Percentiles rank a stretch among this genome's conserved stretches.
These are phyloP conservation scores for Blera fallax DNA, from an alignment of 2,888 invertebrate genomes.

Conservation along the genomic window DNA sequence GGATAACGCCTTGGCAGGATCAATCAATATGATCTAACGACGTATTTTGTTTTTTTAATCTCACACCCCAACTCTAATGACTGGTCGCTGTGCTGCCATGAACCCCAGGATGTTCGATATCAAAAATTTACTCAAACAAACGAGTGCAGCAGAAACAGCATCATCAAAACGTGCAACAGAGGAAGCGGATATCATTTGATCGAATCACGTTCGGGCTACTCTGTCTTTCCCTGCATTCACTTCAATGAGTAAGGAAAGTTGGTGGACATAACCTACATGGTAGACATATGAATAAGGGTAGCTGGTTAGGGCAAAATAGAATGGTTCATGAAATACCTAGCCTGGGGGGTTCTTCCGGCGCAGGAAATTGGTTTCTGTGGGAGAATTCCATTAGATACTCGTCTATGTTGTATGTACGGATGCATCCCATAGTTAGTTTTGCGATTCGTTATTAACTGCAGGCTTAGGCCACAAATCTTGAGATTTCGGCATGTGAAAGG, in stretches of 20 bases:
- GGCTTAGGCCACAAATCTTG: too few relatives aligned
- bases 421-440: neutral
- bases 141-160: conserved; percentile 5
- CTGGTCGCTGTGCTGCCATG: neutral
- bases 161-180: conserved; percentile 28
- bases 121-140: conserved; percentile 41
- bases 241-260: conserved; percentile 32
- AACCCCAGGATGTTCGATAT: conserved; percentile 33
- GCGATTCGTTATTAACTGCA: too few relatives aligned
- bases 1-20: too few relatives aligned
- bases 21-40: conserved; percentile 53
- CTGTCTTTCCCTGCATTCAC: too few relatives aligned
- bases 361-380: conserved; percentile 7
- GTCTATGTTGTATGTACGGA: neutral
- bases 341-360: conserved; percentile 16
- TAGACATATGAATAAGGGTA: conserved; percentile 7
- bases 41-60: conserved; percentile 36
- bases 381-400: neutral
- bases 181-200: conserved; percentile 74
- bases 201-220: conserved; percentile 72
- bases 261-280: conserved; percentile 17
- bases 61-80: conserved; percentile 25
- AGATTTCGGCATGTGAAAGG: too few relatives aligned
- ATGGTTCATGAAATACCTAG: conserved; percentile 37
- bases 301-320: neutral